Evolutionary conservation across 2,113 vertebrate genomes (phyloP).

Genomic region (Raphicerus campestris): DNA sequence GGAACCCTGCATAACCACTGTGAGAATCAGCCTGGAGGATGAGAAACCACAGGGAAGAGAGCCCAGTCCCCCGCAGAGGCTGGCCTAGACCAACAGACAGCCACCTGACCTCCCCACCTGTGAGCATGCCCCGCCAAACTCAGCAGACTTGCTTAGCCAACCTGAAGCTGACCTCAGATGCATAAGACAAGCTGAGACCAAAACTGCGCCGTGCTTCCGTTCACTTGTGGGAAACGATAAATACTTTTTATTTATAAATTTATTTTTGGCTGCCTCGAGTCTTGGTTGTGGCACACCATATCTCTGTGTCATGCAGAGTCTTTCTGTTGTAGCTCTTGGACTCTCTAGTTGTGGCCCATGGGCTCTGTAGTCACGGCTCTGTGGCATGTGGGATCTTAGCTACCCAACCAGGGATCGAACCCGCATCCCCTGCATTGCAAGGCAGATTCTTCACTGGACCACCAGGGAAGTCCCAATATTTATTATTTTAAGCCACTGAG

Average conservation of each 20-base stretch:
- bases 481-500: not conserved
- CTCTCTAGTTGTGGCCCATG: not conserved
- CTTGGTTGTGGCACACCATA: not conserved
- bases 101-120: not conserved
- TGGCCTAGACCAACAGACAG: not conserved
- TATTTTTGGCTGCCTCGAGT: not conserved
- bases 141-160: not conserved
- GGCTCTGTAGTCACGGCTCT: not conserved
- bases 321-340: not conserved
- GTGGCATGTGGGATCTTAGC: not conserved
- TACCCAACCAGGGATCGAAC: not conserved
- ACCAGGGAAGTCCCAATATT: not conserved
- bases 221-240: not conserved
- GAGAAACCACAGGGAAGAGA: not conserved
- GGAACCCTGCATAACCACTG: not conserved
- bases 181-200: not conserved
- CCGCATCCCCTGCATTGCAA: not conserved
- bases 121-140: not conserved
- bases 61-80: not conserved
- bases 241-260: not conserved
- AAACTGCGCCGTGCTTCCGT: accelerated
- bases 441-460: not conserved
- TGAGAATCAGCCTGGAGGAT: not conserved
- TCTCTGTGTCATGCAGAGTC: not conserved
- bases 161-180: not conserved